These are phyloP conservation scores for Macrotrachela quadricornifera DNA, from an alignment of 1,140 invertebrate genomes.

Conservation along the genomic window DNA sequence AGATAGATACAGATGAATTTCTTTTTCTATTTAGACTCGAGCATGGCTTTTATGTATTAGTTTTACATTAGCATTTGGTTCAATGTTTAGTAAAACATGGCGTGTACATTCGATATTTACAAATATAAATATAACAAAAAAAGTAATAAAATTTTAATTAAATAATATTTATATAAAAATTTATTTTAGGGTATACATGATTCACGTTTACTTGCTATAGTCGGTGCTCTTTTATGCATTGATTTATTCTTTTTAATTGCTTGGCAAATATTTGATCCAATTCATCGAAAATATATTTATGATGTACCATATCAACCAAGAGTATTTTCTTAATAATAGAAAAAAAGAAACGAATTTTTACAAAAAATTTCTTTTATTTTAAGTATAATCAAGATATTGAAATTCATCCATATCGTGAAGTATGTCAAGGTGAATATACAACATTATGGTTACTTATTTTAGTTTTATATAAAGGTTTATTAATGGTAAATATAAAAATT, in stretches of 20 bases:
- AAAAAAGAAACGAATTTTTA: too few relatives aligned
- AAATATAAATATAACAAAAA: conserved; percentile 83
- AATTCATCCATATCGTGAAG: conserved; percentile 22
- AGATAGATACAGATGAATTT: too few relatives aligned
- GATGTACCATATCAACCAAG: too few relatives aligned
- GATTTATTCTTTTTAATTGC: conserved; percentile 84
- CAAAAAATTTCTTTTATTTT: too few relatives aligned
- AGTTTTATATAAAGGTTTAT: conserved; percentile 85
- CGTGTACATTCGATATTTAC: conserved; percentile 91
- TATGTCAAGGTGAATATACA: conserved; percentile 79
- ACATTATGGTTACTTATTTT: conserved; percentile 70
- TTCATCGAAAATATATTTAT: conserved; percentile 35
- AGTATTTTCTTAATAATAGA: too few relatives aligned
- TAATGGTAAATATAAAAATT: conserved; percentile 51
- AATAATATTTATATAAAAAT: background rate
- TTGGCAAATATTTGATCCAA: conserved; percentile 89
- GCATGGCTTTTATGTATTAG: conserved; percentile 94
- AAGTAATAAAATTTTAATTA: conserved; percentile 25
- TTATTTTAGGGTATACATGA: conserved; percentile 68
- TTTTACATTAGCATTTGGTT: conserved; percentile 89
- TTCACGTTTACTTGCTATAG: conserved; percentile 86
- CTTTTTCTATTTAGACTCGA: conserved; percentile 31
- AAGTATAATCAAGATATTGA: background rate
- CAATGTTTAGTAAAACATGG: conserved; percentile 99
- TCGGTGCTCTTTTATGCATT: conserved; percentile 64